Evolutionary conservation across 2,113 vertebrate species (phyloP), one percentile per base, ranked within the genome.

Genomic region (Gobiocypris rarus): DNA sequence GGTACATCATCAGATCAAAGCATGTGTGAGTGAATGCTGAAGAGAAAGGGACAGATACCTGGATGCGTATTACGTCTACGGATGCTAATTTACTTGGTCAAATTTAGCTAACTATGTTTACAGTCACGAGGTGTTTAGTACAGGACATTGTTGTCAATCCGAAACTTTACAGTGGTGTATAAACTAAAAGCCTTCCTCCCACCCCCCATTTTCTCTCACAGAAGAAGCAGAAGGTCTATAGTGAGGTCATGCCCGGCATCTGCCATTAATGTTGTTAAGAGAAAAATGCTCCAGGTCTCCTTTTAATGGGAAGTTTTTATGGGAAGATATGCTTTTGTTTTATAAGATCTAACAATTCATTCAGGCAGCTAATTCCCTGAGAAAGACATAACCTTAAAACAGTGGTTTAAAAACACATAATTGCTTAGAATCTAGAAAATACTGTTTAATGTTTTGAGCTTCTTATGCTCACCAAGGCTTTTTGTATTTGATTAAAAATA

Each of bases 401-500:
- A 17, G 26, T 26, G 22, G 50, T 65, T 69, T 81, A 76, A 43
- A 9, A 56, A 69, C 10, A 59, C 28, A 34, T 26, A 83, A 77
- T 83, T 75, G 28, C 50, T 70, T n/a, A 24, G 75, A 83, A 69
- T 77, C 77, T 43, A 77, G 26, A 17, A 56, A 26, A 45, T 48
- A 77, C 24, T 48, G 59, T 15, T 63, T 31, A 56, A 45, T 54
- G 50, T 54, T 8, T 52, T 58, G 19, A 38, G 8, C 31, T 31
- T 69, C 34, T 38, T 38, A 38, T 10, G 8, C 63, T 67, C 31
- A 67, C 17, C 31, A 38, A 67, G 1, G 6, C 5, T 6, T 26
- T 9, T 6, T 43, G 38, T 10, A 22, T 11, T 70, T 6, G 2
- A 43, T 41, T 24, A 43, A 45, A 13, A 9, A 71, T 71, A 2